A percentile compares a stretch with the other conserved stretches of the same genome.
phyloP scores from a whole-genome alignment of 2,797 vertebrate species.

The Nasua narica region DNA sequence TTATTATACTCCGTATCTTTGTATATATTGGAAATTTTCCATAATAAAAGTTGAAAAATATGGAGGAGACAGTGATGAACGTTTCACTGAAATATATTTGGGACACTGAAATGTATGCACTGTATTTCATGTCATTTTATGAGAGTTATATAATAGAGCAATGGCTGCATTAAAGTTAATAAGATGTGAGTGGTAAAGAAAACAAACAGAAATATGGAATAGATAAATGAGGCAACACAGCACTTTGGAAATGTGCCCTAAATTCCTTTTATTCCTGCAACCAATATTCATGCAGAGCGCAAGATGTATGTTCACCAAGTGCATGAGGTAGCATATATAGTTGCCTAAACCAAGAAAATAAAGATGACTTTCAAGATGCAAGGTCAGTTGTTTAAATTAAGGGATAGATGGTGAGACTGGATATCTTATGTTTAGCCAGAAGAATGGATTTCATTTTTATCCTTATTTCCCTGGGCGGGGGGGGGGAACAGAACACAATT shows the following conservation, averaged over 20 bases:
- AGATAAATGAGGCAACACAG: not conserved
- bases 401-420: not conserved
- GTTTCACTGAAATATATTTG: not conserved
- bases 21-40: not conserved
- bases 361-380: not conserved
- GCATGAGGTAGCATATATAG: too few species aligned
- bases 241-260: not conserved
- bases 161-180: not conserved
- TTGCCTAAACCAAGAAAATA: not conserved
- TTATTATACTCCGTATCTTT: not conserved
- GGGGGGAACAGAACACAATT: not conserved
- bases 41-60: not conserved
- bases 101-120: not conserved
- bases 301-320: fast-evolving
- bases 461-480: not conserved
- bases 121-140: not conserved
- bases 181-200: not conserved
- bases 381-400: not conserved
- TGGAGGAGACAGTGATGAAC: not conserved
- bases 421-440: not conserved
- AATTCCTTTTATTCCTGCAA: not conserved
- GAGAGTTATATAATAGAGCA: not conserved
- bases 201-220: not conserved
- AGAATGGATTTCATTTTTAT: not conserved
- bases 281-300: fast-evolving